Base-by-base conservation (phyloP, 2,797 vertebrate species). In the Capromys pilorides region DNA sequence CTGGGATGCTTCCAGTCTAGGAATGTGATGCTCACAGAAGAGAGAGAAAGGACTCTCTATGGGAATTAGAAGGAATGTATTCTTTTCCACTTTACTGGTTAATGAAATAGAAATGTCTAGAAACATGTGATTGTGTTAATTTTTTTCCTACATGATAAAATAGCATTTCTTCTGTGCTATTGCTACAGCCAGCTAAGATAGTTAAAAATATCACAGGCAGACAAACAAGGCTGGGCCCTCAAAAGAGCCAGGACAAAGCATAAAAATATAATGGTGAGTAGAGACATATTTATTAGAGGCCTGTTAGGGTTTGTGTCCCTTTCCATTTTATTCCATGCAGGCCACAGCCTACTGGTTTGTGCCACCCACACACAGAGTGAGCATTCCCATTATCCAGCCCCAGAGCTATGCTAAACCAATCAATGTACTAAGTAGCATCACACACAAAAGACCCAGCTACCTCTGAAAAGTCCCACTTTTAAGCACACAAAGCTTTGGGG, bases 141-240 rank as follows among this genome's bases (percentile, higher is more conserved):
- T 51, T 79, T 73, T 77, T 49, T 26, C 24, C 67, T 41, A 86
- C 24, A 67, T 13, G 22, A 73, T 51, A 51, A 59, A 93, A 66
- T 67, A 57, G 64, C 12, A 93, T 79, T 93, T 86, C 41, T 80
- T 62, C 86, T 95, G 57, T 73, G 41, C 41, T 45, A 22, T 39
- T 36, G 21, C n/a, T 69, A 69, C n/a, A 69, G 66, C 18, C 18
- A 36, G 66, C 66, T 69, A 69, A n/a, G 18, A 19, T 67, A 67
- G 66, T n/a, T 69, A 69, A 69, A 69, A n/a, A 69, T 69, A n/a
- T 36, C n/a, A 69, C 9, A 69, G 66, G 33, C 66, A 36, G 66
- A 19, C 33, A 67, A 69, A 36, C 66, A 69, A n/a, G n/a, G 66
- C 33, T n/a, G n/a, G 33, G 66, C 33, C 18, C 18, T 21, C 16